Evolutionary conservation across 2,888 invertebrate genomes (phyloP).

Genomic region (Willowsia nigromaculata): DNA sequence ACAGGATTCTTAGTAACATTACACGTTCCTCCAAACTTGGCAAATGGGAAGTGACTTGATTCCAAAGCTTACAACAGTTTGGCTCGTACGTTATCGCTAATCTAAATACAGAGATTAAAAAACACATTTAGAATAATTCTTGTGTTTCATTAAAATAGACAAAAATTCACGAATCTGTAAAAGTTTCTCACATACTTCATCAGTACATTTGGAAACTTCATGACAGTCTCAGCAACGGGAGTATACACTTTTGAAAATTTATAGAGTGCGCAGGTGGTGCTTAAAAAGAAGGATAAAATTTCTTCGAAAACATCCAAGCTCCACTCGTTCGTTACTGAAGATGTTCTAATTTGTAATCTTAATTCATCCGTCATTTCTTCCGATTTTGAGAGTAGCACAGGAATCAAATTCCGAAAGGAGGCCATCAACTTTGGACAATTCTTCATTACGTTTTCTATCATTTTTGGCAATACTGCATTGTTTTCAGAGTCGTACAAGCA

Average conservation of each 20-base stretch:
- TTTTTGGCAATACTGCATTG: slow-evolving; percentile 83
- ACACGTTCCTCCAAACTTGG: slow-evolving; percentile 66
- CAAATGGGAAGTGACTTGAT: slow-evolving; percentile 61
- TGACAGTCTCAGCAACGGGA: slow-evolving; percentile 80
- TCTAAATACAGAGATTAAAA: slow-evolving; percentile 8
- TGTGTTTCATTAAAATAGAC: neutral
- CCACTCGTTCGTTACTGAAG: slow-evolving; percentile 54
- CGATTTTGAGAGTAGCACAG: slow-evolving; percentile 68
- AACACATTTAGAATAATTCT: neutral
- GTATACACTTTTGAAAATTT: slow-evolving; percentile 86
- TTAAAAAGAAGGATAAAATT: slow-evolving; percentile 85
- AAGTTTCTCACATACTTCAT: slow-evolving; percentile 28
- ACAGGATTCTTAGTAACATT: slow-evolving; percentile 54
- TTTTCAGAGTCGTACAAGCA: slow-evolving; percentile 87
- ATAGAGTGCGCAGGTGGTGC: slow-evolving; percentile 86
- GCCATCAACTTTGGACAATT: slow-evolving; percentile 85
- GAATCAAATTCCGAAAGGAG: slow-evolving; percentile 81
- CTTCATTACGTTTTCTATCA: slow-evolving; percentile 85
- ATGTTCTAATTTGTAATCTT: slow-evolving; percentile 52
- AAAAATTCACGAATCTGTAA: neutral
- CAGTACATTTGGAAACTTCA: slow-evolving; percentile 66
- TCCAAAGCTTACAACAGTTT: slow-evolving; percentile 69
- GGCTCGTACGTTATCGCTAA: slow-evolving; percentile 71
- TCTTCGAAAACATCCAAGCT: slow-evolving; percentile 82
- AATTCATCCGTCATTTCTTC: slow-evolving; percentile 66